A percentile compares a stretch with the other conserved stretches of the same genome.
These are phyloP conservation scores for Bungarus multicinctus DNA, from an alignment of 2,113 vertebrate genomes.

Conservation along the genomic window DNA sequence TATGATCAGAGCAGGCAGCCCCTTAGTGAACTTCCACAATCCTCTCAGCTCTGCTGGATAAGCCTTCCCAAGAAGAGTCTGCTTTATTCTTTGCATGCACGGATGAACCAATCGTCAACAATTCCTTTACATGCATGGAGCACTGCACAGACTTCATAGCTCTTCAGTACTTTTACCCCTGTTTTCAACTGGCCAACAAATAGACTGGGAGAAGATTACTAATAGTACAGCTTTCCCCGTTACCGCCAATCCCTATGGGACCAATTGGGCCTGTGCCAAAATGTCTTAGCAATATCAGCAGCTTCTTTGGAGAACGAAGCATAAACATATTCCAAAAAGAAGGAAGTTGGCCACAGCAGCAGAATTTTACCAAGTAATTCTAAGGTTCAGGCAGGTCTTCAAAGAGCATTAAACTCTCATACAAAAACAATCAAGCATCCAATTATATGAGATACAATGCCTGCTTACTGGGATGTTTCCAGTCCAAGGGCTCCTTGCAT, in stretches of 20 bases:
- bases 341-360: not conserved
- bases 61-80: not conserved
- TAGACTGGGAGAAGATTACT: not conserved
- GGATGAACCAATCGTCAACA: not conserved
- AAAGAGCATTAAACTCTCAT: not conserved
- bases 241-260: not conserved
- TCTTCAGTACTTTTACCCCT: not conserved
- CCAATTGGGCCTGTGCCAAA: not conserved
- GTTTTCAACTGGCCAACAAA: not conserved
- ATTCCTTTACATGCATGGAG: not conserved
- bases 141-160: not conserved
- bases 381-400: not conserved
- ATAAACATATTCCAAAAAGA: not conserved
- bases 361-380: not conserved
- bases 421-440: not conserved
- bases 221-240: not conserved
- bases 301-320: not conserved
- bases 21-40: not conserved
- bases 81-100: not conserved
- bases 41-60: not conserved
- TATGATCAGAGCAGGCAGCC: not conserved
- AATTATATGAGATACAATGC: not conserved
- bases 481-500: not conserved
- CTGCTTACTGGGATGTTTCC: not conserved
- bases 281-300: not conserved